A percentile compares a stretch with the other conserved stretches of the same genome.
Conservation (phyloP, 2,113 vertebrate species). For the Esox niger region DNA sequence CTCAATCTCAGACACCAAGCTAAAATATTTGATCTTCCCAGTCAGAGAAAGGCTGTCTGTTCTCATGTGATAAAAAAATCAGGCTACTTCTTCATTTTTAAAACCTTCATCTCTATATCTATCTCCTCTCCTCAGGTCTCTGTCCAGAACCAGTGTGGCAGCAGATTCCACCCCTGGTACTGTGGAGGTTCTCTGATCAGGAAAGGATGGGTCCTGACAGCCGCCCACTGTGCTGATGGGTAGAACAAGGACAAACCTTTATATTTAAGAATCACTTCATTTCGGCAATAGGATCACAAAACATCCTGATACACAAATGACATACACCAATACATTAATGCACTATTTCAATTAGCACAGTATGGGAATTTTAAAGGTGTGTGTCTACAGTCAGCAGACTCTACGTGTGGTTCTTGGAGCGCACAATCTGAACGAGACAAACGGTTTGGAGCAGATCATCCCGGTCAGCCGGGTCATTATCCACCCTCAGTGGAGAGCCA, state of each 20-base stretch:
- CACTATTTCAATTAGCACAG: too few relatives aligned
- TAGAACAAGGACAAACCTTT: conserved; percentile 2
- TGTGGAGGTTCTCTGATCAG: conserved; percentile 5
- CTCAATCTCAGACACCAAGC: too few relatives aligned
- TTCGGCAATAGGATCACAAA: too few relatives aligned
- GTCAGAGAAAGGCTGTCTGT: too few relatives aligned
- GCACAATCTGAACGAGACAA: conserved; percentile 65
- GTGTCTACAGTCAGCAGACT: conserved; percentile 26
- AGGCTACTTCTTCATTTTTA: neutral
- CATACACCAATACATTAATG: too few relatives aligned
- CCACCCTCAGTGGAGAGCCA: conserved; percentile 67
- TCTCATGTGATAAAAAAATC: neutral
- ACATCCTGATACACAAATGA: too few relatives aligned
- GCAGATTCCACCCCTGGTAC: neutral
- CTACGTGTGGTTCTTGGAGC: conserved; percentile 79
- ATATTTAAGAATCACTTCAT: neutral
- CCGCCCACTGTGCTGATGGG: conserved; percentile 82
- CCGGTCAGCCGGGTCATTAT: conserved; percentile 56
- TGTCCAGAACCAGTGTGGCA: neutral
- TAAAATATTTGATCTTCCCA: too few relatives aligned
- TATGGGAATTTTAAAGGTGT: too few relatives aligned
- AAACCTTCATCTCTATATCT: neutral
- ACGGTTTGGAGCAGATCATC: conserved; percentile 74
- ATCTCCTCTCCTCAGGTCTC: neutral
- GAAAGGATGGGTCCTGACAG: conserved; percentile 81